These are phyloP conservation scores for Mobula birostris DNA, from an alignment of 2,113 vertebrate genomes.

Conservation along the genomic window DNA sequence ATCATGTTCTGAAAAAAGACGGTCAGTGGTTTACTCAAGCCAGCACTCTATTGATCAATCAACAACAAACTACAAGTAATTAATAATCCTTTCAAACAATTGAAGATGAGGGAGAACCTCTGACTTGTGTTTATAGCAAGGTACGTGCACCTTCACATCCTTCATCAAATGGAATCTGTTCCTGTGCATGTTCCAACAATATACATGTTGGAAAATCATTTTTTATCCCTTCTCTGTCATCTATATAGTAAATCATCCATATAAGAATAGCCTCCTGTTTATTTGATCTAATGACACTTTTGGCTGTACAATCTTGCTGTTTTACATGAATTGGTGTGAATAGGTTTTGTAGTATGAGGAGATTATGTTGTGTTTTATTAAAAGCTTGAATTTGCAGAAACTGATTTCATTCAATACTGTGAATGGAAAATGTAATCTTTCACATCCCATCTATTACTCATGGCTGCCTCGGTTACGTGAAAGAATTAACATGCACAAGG, in stretches of 20 bases:
- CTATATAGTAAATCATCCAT: background rate
- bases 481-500: background rate
- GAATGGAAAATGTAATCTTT: slow-evolving; percentile 9
- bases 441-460: slow-evolving; percentile 3
- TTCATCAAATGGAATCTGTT: too few relatives aligned
- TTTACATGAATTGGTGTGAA: background rate
- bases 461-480: background rate
- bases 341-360: background rate
- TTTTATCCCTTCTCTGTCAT: too few relatives aligned
- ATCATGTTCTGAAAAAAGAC: too few relatives aligned
- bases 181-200: too few relatives aligned
- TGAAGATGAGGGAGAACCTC: too few relatives aligned
- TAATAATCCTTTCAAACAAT: too few relatives aligned
- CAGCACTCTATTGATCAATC: too few relatives aligned
- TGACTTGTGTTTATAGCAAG: too few relatives aligned
- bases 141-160: too few relatives aligned
- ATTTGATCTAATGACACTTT: background rate
- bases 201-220: too few relatives aligned
- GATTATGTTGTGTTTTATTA: background rate
- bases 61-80: too few relatives aligned
- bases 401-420: background rate
- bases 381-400: background rate
- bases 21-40: too few relatives aligned
- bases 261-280: background rate
- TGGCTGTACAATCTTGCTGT: background rate